Evolutionary conservation across 2,888 invertebrate genomes (phyloP).

Genomic region (Clitarchus hookeri): DNA sequence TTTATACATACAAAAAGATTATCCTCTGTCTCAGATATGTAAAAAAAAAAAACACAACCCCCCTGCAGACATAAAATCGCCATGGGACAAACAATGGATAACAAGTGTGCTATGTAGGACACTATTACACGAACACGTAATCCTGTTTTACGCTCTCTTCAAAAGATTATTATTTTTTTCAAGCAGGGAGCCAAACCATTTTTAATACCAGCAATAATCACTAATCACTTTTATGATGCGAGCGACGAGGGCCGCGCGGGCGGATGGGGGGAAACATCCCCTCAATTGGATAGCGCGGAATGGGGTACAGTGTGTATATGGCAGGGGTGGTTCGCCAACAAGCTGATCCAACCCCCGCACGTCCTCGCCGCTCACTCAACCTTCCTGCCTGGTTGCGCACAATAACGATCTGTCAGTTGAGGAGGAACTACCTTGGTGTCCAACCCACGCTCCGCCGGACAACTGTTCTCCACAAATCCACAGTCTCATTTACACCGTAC

Average conservation of each 20-base stretch:
- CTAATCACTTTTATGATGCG: slow-evolving; percentile 26
- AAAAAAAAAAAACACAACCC: background rate
- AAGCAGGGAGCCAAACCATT: slow-evolving; percentile 20
- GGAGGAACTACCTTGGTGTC: background rate
- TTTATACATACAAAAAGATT: no score
- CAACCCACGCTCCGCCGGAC: background rate
- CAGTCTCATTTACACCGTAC: no score
- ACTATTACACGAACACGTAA: slow-evolving; percentile 14
- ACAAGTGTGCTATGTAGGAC: slow-evolving; percentile 14
- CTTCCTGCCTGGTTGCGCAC: background rate
- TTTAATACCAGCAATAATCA: slow-evolving; percentile 27
- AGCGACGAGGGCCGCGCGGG: background rate
- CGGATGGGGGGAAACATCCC: background rate
- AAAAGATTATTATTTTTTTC: slow-evolving; percentile 20
- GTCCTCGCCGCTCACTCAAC: background rate
- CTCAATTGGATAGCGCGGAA: slow-evolving; percentile 10
- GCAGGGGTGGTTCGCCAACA: slow-evolving; percentile 5
- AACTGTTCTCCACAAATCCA: no score
- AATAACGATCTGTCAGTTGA: slow-evolving; percentile 6
- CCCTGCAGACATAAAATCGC: background rate
- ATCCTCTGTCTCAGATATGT: no score
- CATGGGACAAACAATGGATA: background rate
- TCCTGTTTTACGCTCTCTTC: slow-evolving; percentile 14
- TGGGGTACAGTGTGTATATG: background rate
- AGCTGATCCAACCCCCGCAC: background rate